These are phyloP conservation scores for Leptonema lineaticorne DNA, from an alignment of 1,140 invertebrate species.

Conservation along the genomic window DNA sequence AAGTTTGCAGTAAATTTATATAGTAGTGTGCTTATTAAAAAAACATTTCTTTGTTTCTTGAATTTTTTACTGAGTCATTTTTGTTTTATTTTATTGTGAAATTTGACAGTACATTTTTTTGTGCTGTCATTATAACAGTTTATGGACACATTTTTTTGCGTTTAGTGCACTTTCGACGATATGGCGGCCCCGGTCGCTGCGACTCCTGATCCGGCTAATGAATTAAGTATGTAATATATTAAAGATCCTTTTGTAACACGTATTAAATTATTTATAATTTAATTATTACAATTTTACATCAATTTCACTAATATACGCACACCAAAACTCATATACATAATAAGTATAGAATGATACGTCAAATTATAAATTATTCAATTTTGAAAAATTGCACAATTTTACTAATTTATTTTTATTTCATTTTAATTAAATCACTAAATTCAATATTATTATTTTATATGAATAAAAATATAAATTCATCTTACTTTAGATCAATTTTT, in stretches of 20 bases:
- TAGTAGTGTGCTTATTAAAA: no score
- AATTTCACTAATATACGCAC: not conserved
- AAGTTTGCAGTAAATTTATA: no score
- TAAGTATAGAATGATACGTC: not conserved
- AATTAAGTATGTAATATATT: constrained; percentile 17
- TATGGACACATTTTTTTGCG: not conserved
- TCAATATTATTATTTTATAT: no score
- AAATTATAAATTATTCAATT: not conserved
- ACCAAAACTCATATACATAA: not conserved
- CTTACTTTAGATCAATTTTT: not conserved
- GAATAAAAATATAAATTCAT: no score
- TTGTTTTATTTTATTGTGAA: no score
- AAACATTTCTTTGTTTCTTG: no score
- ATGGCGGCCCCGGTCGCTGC: constrained; percentile 20
- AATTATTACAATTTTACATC: not conserved
- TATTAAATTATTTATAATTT: not conserved
- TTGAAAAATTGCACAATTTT: not conserved
- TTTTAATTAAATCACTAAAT: no score
- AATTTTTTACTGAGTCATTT: no score
- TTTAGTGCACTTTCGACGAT: not conserved
- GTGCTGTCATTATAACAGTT: no score
- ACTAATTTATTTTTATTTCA: no score
- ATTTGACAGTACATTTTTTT: no score
- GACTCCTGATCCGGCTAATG: constrained; percentile 17
- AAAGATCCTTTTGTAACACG: not conserved